Evolutionary conservation across 2,113 vertebrate species (phyloP), one percentile per base, ranked within the genome.

Genomic region (Oncorhynchus kisutch): DNA sequence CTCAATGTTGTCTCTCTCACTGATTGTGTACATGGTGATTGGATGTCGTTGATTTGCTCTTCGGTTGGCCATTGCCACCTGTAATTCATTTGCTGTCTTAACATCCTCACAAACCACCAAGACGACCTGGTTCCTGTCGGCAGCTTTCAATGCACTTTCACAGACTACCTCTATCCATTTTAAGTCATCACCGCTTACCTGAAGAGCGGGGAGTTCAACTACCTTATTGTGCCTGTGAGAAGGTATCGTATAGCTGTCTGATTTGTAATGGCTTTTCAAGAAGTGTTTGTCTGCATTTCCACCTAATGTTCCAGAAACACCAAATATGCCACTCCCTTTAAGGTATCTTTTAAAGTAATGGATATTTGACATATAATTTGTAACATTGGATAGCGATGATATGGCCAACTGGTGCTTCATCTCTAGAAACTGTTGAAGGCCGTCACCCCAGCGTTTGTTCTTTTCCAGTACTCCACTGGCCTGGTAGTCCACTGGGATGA

Each of bases 331-430:
- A 18, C n/a, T 78, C 4, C 75, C 66, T 0, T 7, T 73, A 27
- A 76, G 18, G 31, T 85, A 87, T 49, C 70, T 80, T 67, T 85
- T 72, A 51, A 86, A 86, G 71, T 60, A 81, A 74, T 81, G 71
- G 24, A 77, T 71, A 62, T 86, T 86, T 64, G 83, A 87, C 77
- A 87, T 73, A 70, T 78, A 87, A 54, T 87, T 87, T 65, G 85
- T 87, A 8, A 87, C 80, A 62, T 20, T 82, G 14, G 85, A 82
- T 62, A 87, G 27, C 2, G 73, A 70, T 16, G 82, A 78, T 51
- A 82, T 13, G 9, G 48, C 48, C 13, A 51, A 51, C 48, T 51
- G 48, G 13, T 51, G 48, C 48, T 51, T 51, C 48, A 51, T 51
- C 13, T 51, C 48, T 14, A 51, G 48, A 14, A 51, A 51, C 48